Conservation (phyloP, 2,888 invertebrate species). For the Meiosimyza platycephala region DNA sequence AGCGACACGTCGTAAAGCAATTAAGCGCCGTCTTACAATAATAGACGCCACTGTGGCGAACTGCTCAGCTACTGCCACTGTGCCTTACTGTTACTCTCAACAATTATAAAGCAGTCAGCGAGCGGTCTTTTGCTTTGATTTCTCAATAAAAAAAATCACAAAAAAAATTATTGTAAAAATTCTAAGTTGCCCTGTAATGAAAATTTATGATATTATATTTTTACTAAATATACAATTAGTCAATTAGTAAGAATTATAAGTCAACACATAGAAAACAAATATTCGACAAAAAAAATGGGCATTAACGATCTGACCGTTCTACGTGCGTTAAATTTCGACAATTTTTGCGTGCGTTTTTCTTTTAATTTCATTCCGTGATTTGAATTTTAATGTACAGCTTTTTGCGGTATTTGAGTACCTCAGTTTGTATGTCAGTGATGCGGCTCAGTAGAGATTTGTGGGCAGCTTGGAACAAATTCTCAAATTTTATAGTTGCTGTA, state of each 20-base stretch:
- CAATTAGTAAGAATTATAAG: conserved; percentile 25
- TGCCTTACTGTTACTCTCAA: neutral
- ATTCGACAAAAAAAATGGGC: neutral
- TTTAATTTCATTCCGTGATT: neutral
- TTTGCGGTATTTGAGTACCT: no score
- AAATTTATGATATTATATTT: conserved; percentile 31
- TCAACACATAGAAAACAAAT: neutral
- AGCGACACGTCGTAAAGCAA: conserved; percentile 31
- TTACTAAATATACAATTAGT: conserved; percentile 33
- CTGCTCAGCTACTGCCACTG: no score
- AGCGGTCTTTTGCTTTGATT: conserved; percentile 21
- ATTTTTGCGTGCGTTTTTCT: conserved; percentile 25
- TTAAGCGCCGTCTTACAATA: conserved; percentile 14
- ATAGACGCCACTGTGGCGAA: no score
- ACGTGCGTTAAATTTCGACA: conserved; percentile 40
- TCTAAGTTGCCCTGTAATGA: conserved; percentile 17
- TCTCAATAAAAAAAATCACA: neutral
- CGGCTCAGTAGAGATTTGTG: no score
- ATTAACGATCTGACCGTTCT: neutral
- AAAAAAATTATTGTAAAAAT: neutral
- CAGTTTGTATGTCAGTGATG: no score
- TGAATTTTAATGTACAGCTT: neutral
- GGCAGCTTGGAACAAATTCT: no score
- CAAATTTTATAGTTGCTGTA: no score
- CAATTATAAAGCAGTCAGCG: neutral